Conservation (phyloP, 2,797 vertebrate species). For the Steatocranus sp. region DNA sequence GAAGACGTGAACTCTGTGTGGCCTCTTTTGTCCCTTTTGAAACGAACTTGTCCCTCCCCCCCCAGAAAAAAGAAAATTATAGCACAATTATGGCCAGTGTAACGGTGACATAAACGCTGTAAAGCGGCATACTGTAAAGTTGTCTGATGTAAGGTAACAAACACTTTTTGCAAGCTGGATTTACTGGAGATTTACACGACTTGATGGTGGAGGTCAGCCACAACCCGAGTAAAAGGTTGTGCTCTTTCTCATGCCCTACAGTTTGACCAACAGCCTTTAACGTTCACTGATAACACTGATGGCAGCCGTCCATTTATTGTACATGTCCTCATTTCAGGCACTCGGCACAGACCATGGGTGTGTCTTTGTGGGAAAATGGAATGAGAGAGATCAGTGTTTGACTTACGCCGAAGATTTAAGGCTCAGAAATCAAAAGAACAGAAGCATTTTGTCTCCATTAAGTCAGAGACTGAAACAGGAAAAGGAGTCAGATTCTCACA, state of each 20-base stretch:
- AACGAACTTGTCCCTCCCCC: neutral
- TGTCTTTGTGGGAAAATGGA: neutral
- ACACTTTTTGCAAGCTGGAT: neutral
- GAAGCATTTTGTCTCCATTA: neutral
- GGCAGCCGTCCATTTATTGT: neutral
- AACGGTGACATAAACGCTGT: neutral
- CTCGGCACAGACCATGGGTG: neutral
- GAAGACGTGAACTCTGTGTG: conserved; percentile 40
- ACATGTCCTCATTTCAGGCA: neutral
- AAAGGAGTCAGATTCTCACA: neutral
- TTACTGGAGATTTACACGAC: neutral
- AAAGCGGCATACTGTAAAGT: neutral
- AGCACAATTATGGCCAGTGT: neutral
- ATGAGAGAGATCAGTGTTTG: neutral
- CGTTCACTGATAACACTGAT: neutral
- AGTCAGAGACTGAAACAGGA: neutral
- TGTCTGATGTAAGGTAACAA: neutral
- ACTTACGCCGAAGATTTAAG: neutral
- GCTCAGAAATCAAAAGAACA: neutral
- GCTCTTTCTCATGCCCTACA: neutral
- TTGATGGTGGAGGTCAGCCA: neutral
- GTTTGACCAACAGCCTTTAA: neutral
- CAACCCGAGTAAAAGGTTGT: neutral
- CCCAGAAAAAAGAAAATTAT: neutral
- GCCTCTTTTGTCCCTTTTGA: conserved; percentile 35